Base-by-base conservation (phyloP, 2,888 invertebrate genomes). In the Frankliniella intonsa region DNA sequence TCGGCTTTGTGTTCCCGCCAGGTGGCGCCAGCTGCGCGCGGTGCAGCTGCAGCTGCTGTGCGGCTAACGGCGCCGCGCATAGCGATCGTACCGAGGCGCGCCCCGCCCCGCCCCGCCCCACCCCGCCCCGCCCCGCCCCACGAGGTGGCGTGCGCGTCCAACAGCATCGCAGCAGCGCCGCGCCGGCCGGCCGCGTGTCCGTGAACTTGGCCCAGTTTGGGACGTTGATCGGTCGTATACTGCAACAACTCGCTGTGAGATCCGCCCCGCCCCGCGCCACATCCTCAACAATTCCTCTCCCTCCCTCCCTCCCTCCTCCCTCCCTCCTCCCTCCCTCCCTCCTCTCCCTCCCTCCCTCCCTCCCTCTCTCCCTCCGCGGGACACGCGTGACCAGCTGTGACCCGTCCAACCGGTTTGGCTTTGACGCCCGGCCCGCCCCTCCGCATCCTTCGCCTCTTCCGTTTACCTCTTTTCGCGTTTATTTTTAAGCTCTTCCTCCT, bases 131-230 rank as follows among this genome's bases (percentile, higher is more conserved):
- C 65, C 65, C 19, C n/a, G n/a, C 19, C 65, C 69, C 11, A 7
- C 55, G 38, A 38, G 38, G 38, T 38, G 38, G 38, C 38, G 38
- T 38, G 38, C 38, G 38, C 38, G 38, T 38, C 38, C 38, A 38
- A 38, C 38, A 38, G 38, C 38, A 2, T 2, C 38, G 38, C 38
- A 5, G 38, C 38, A 38, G 38, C 51, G 51, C 51, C 10, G 51
- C 51, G 9, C 55, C 55, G 55, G 38, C 38, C 69, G 69, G 69
- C 22, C 69, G n/a, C n/a, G 69, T 76, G 69, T 9, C 69, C 69
- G 69, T 76, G 69, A 76, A 76, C 69, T 76, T 76, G 69, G 69
- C 69, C 69, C 69, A 76, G 69, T 76, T 76, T 25, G 69, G 69
- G 69, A 25, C 69, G 69, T 12, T 25, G 69, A 76, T 76, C 69